Conservation (phyloP, 2,888 invertebrate genomes). For the Drosophila mulleri region DNA sequence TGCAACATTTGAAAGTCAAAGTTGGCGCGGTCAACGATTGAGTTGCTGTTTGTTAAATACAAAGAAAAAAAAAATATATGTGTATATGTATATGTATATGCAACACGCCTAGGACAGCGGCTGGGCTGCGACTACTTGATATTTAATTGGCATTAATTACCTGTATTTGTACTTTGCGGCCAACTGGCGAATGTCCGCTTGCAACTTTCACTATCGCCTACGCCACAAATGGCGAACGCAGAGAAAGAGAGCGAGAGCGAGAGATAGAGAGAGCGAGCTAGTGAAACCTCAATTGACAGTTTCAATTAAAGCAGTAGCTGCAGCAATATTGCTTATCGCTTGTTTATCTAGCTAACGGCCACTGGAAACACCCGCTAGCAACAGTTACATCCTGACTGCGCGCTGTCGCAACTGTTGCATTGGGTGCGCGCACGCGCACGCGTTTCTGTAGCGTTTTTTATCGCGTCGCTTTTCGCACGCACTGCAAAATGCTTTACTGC, state of each 20-base stretch:
- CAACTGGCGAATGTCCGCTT: slow-evolving; percentile 20
- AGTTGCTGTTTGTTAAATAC: slow-evolving; percentile 37
- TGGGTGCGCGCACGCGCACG: slow-evolving; percentile 30
- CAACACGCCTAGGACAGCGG: slow-evolving; percentile 49
- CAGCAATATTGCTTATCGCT: slow-evolving; percentile 41
- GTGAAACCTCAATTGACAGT: slow-evolving; percentile 67
- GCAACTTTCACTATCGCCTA: slow-evolving; percentile 76
- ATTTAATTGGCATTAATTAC: slow-evolving; percentile 79
- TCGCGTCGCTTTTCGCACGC: slow-evolving; percentile 45
- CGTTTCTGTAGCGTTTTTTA: slow-evolving; percentile 48
- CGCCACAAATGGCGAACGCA: slow-evolving; percentile 56
- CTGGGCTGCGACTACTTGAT: slow-evolving; percentile 63
- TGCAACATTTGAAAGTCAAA: slow-evolving; percentile 72
- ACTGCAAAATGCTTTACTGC: slow-evolving; percentile 30
- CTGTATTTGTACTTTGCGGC: slow-evolving; percentile 45
- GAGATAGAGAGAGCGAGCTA: slow-evolving; percentile 8
- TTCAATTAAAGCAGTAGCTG: slow-evolving; percentile 61
- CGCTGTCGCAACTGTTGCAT: slow-evolving; percentile 38
- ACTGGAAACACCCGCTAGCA: slow-evolving; percentile 6
- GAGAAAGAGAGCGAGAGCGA: slow-evolving; percentile 5
- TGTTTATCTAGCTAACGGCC: slow-evolving; percentile 39
- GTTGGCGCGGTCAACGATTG: slow-evolving; percentile 60
- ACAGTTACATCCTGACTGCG: slow-evolving; percentile 28
- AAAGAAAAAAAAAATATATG: neutral
- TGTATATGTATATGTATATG: too few relatives aligned